Percentiles rank a stretch among this genome's conserved stretches.
phyloP scores from a whole-genome alignment of 2,888 invertebrate genomes.

The Lucinisca nassula region DNA sequence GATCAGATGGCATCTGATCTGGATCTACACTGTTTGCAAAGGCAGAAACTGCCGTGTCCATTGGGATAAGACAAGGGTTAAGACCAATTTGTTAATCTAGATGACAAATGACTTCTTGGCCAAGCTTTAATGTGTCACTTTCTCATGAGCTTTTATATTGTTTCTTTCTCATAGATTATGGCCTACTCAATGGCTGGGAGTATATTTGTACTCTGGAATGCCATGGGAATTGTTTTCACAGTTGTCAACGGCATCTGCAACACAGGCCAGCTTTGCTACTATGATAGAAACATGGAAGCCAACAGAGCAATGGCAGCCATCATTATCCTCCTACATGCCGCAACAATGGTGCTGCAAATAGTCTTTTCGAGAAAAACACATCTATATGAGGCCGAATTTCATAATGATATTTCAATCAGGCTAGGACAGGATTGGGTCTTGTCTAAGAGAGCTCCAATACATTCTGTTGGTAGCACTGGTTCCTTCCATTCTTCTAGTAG shows the following conservation, averaged over 20 bases:
- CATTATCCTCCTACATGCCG: slow-evolving; percentile 44
- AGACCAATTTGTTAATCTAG: background rate
- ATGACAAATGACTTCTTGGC: background rate
- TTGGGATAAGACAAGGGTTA: background rate
- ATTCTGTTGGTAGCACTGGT: background rate
- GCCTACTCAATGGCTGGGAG: slow-evolving; percentile 46
- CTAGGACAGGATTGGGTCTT: slow-evolving; percentile 31
- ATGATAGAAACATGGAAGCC: slow-evolving; percentile 42
- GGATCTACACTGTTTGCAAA: background rate
- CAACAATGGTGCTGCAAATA: slow-evolving; percentile 40
- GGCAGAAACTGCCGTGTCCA: background rate
- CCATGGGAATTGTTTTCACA: slow-evolving; percentile 64
- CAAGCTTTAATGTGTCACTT: background rate
- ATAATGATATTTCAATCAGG: slow-evolving; percentile 48
- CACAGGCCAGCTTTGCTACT: slow-evolving; percentile 55
- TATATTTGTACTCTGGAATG: slow-evolving; percentile 61
- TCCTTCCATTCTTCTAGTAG: background rate
- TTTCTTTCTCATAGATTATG: slow-evolving; percentile 42
- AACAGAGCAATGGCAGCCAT: slow-evolving; percentile 51
- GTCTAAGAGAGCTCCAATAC: background rate
- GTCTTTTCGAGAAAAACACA: slow-evolving; percentile 54
- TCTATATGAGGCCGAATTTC: slow-evolving; percentile 46
- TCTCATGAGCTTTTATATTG: background rate
- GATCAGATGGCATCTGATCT: background rate
- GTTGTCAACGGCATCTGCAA: slow-evolving; percentile 61